Base-by-base conservation (phyloP, 2,797 vertebrate species). In the Sylvilagus floridanus region DNA sequence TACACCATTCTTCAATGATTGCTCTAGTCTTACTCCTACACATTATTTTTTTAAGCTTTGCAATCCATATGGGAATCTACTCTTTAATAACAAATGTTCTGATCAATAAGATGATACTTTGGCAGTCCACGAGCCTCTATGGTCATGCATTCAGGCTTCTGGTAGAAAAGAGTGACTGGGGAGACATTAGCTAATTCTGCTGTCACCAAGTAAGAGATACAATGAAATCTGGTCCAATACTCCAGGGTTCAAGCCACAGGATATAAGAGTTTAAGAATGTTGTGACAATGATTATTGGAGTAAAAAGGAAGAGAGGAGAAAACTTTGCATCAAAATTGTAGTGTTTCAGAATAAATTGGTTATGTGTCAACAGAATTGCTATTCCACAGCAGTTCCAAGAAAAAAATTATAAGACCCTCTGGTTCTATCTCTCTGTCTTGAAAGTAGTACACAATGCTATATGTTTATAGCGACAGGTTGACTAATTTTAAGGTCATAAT, bases 141-240 rank as follows among this genome's bases (percentile, higher is more conserved):
- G 4, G 12, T 42, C 37, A 42, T 13, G 30, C 30, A 30, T 7
- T 26, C 7, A 57, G 75, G 30, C 54, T 91, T 72, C 88, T 54
- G 68, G 63, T 95, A 13, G 32, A 86, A 1, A 73, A 12, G 7
- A 1, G 30, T 37, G 4, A 72, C 88, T 8, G 21, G 65, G 71
- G 52, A 95, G 52, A 47, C 21, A 79, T 77, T 13, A 86, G 81
- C 79, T 92, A 87, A 92, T 91, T 94, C 57, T 57, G 60, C 37
- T 96, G 88, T 95, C 93, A 92, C n/a, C 79, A 94, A 92, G 32
- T 62, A 22, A 35, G 35, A 73, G 19, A 89, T 5, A 75, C 42
- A 54, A 88, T 42, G 37, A 90, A n/a, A 73, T 71, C 52, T 66
- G 30, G 50, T 65, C 85, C 47, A 60, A 21, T 19, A 14, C 32